Evolutionary conservation across 2,888 invertebrate genomes (phyloP), one percentile per base, ranked within the genome.

Genomic region (Geotrupes spiniger): DNA sequence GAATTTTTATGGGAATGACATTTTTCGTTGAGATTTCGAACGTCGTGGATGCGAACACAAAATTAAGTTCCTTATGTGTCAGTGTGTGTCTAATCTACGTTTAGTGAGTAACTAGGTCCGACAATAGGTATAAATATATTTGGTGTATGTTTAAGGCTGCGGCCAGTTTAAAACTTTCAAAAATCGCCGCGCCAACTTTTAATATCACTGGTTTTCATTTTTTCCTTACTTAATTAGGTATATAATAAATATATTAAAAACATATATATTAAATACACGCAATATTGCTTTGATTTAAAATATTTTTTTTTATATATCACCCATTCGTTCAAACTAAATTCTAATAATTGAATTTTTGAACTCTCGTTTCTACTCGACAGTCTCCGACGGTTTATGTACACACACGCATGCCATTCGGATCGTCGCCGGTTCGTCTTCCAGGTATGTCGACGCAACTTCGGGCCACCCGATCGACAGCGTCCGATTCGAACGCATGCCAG

Each of bases 81-180:
- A n/a, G n/a, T n/a, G n/a, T 14, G 33, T 33, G 33, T 14, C 12
- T 15, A 33, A 21, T 12, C 33, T 33, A 33, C 25, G 16, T 27
- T 14, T 38, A 46, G 47, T 47, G 47, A 47, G 42, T 42, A 40
- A 47, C 42, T 38, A 48, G 42, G 21, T 54, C 51, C 57, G 59
- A 59, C 52, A 49, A 53, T 60, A 57, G 52, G 52, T 58, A 59
- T 57, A 59, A 61, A 60, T 51, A 60, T 56, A 58, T 63, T 68
- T 68, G 68, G 68, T 68, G 68, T 66, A 68, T 66, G 53, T 57
- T 62, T 66, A 67, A 68, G 66, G 66, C 68, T 62, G 66, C 64
- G 65, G 66, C 65, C 63, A 64, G 46, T 51, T 42, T 29, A 42
- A 33, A 14, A 36, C 36, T 17, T 14, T 27, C 33, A 37, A 37